A percentile compares a stretch with the other conserved stretches of the same genome.
phyloP scores from a whole-genome alignment of 2,113 vertebrate genomes.

The Rhipidura dahli region DNA sequence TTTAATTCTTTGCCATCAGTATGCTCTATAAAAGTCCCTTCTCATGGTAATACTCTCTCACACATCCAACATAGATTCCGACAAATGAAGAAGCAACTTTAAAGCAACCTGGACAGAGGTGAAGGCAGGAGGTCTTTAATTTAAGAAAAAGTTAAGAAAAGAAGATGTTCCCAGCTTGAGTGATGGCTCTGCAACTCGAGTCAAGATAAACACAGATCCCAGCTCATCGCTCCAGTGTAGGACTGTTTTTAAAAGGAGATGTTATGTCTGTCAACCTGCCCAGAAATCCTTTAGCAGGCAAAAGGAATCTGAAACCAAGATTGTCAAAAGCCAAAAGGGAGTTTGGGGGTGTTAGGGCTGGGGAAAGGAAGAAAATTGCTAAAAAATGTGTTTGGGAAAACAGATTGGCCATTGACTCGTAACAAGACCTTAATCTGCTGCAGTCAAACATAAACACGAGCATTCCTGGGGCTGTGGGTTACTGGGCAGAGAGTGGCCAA shows the following conservation, averaged over 20 bases:
- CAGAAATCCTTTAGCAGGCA: neutral
- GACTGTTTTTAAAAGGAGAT: slow-evolving; percentile 13
- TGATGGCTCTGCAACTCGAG: slow-evolving; percentile 4
- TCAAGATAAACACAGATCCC: slow-evolving; percentile 1
- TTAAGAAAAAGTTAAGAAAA: neutral
- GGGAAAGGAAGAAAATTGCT: neutral
- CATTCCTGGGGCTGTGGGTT: neutral
- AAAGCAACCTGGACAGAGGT: neutral
- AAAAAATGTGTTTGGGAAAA: neutral
- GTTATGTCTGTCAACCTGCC: slow-evolving; percentile 39
- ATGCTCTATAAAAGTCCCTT: neutral
- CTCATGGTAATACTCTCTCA: neutral
- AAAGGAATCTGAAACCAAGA: slow-evolving; percentile 3
- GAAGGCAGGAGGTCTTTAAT: neutral
- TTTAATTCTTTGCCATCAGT: neutral
- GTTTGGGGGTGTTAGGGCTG: neutral
- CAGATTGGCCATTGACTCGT: neutral
- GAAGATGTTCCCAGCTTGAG: neutral
- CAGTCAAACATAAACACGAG: neutral
- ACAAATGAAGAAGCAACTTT: neutral
- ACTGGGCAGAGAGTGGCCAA: neutral
- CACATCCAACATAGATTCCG: neutral
- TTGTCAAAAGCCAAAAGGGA: neutral
- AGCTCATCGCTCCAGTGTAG: neutral
- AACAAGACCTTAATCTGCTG: neutral